Evolutionary conservation across 1,140 invertebrate genomes (phyloP).

Genomic region (Carcinoscorpius rotundicauda): DNA sequence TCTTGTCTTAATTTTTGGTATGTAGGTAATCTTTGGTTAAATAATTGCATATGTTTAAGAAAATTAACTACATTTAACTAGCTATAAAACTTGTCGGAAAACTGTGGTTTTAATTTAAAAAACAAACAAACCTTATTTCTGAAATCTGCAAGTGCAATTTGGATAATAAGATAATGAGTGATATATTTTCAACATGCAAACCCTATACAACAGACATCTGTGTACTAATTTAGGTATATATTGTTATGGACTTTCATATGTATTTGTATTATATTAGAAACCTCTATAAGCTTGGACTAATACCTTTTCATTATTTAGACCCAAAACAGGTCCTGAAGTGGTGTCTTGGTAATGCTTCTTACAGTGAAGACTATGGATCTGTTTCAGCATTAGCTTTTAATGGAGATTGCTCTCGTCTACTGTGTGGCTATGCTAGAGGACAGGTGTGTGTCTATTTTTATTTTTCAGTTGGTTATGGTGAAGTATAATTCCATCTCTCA

Average conservation of each 20-base stretch:
- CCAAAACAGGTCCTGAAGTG: conserved; percentile 52
- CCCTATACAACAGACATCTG: too few species aligned
- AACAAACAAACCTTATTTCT: too few species aligned
- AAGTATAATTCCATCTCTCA: neutral
- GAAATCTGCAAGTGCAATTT: too few species aligned
- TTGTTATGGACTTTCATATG: conserved; percentile 3
- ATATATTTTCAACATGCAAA: too few species aligned
- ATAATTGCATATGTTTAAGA: too few species aligned
- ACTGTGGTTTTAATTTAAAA: too few species aligned
- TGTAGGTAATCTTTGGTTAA: conserved; percentile 34
- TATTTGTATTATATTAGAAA: conserved; percentile 10
- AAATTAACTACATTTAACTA: too few species aligned
- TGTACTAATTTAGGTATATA: too few species aligned
- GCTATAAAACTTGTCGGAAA: too few species aligned
- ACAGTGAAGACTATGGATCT: conserved; percentile 45
- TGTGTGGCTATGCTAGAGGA: conserved; percentile 78
- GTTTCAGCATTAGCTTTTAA: conserved; percentile 77
- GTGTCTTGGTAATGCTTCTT: conserved; percentile 49
- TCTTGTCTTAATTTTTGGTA: conserved; percentile 75
- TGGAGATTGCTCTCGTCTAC: conserved; percentile 64
- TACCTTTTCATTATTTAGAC: conserved; percentile 30
- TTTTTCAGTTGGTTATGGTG: neutral
- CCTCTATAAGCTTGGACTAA: neutral
- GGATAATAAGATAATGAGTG: too few species aligned
- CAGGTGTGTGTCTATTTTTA: conserved; percentile 33